Evolutionary conservation across 2,113 vertebrate genomes (phyloP).

Genomic region (Gymnocephalus cernua): DNA sequence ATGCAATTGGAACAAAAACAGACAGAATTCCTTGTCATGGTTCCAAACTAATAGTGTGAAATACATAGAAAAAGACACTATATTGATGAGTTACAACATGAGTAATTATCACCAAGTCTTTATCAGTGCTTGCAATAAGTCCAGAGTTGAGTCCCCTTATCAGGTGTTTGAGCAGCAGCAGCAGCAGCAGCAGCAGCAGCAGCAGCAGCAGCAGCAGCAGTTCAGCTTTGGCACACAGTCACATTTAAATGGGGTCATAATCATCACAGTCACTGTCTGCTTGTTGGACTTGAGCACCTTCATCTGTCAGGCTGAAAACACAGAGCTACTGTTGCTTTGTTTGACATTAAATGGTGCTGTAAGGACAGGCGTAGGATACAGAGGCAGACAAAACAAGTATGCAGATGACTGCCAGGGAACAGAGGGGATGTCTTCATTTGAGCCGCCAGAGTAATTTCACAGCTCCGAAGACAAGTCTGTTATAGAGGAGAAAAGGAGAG

Average conservation of each 20-base stretch:
- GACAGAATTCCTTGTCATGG: not conserved
- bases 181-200: slow-evolving; percentile 34
- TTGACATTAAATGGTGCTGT: slow-evolving; percentile 33
- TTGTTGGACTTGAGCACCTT: slow-evolving; percentile 39
- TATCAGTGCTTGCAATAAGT: slow-evolving; percentile 9
- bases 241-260: slow-evolving; percentile 72
- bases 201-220: slow-evolving; percentile 35
- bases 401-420: slow-evolving; percentile 58
- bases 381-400: slow-evolving; percentile 52
- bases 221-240: slow-evolving; percentile 57
- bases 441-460: slow-evolving; percentile 70
- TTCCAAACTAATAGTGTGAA: not conserved
- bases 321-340: slow-evolving; percentile 30
- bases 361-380: slow-evolving; percentile 44
- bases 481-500: not conserved
- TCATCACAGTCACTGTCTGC: slow-evolving; percentile 51
- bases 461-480: slow-evolving; percentile 37
- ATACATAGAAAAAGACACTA: not conserved
- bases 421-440: slow-evolving; percentile 68
- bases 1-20: not conserved
- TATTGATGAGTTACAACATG: not conserved
- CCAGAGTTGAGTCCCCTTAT: slow-evolving; percentile 3
- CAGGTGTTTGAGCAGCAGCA: slow-evolving; percentile 35
- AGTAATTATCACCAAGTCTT: not conserved
- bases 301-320: slow-evolving; percentile 41